phyloP scores from a whole-genome alignment of 2,888 invertebrate genomes.

The Colletes collaris region DNA sequence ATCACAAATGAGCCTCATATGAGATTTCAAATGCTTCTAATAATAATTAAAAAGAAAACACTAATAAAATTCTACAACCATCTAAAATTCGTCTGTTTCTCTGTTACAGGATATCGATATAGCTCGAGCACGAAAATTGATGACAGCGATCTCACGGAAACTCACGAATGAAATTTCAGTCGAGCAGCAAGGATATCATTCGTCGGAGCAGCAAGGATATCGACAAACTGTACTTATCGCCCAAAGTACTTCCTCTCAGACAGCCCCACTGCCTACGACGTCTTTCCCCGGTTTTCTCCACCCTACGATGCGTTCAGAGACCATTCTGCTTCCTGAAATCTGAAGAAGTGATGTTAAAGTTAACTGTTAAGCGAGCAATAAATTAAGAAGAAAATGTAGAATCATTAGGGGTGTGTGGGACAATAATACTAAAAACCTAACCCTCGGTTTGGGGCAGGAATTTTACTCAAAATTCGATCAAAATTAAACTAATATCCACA shows the following conservation, averaged over 20 bases:
- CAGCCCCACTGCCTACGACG: slow-evolving; percentile 36
- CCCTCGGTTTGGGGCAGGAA: no score
- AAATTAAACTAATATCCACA: no score
- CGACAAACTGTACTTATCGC: slow-evolving; percentile 51
- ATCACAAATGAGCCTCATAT: no score
- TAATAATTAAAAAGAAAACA: no score
- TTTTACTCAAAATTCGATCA: no score
- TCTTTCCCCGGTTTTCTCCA: slow-evolving; percentile 25
- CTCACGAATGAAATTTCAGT: slow-evolving; percentile 13
- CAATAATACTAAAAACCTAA: no score
- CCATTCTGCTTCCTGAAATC: no score
- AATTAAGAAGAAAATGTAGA: background rate
- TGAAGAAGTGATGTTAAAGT: no score
- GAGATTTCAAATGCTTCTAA: no score
- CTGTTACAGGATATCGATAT: slow-evolving; percentile 47
- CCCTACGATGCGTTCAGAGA: background rate
- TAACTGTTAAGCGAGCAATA: slow-evolving; percentile 21
- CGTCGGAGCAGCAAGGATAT: background rate
- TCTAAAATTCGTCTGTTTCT: background rate
- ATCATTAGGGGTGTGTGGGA: background rate
- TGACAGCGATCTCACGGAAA: slow-evolving; percentile 42
- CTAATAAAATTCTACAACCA: no score
- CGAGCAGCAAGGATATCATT: slow-evolving; percentile 19
- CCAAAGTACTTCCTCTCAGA: slow-evolving; percentile 49
- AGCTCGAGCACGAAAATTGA: background rate